These are phyloP conservation scores for Xestobium rufovillosum DNA, from an alignment of 2,888 invertebrate species.

Conservation along the genomic window DNA sequence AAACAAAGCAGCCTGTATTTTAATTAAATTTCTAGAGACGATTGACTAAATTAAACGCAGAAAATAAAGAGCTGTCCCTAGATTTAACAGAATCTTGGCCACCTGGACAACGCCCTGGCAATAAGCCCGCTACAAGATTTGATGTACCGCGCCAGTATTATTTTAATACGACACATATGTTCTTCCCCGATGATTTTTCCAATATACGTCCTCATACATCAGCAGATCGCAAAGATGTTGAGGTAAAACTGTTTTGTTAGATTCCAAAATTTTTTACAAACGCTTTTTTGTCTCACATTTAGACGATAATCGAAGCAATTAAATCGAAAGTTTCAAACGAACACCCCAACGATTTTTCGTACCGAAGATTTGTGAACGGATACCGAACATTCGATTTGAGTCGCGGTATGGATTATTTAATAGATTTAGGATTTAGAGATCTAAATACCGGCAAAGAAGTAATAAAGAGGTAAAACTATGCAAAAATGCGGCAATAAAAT, in stretches of 20 bases:
- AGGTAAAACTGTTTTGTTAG: constrained; percentile 39
- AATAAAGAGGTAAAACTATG: constrained; percentile 49
- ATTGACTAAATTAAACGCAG: constrained; percentile 28
- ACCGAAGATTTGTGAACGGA: constrained; percentile 56
- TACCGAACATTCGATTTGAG: constrained; percentile 74
- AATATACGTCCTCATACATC: constrained; percentile 58
- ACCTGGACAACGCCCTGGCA: constrained; percentile 59
- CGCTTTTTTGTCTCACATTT: constrained; percentile 16
- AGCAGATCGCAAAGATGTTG: constrained; percentile 62
- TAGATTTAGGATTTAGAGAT: constrained; percentile 61
- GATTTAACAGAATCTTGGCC: constrained; percentile 56
- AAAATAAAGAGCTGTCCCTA: constrained; percentile 30
- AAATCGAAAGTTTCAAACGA: constrained; percentile 44
- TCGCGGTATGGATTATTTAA: constrained; percentile 76
- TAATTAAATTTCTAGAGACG: constrained; percentile 29
- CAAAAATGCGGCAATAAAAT: constrained; percentile 3
- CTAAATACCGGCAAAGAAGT: constrained; percentile 41
- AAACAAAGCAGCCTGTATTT: constrained; percentile 4
- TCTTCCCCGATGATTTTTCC: constrained; percentile 72
- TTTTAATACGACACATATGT: constrained; percentile 77
- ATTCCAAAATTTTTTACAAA: constrained; percentile 2
- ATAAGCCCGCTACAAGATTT: constrained; percentile 64
- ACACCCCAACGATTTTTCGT: constrained; percentile 48
- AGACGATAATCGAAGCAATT: constrained; percentile 40
- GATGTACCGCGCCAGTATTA: constrained; percentile 82